Conservation (phyloP, 2,888 invertebrate species). For the Tinea trinotella region DNA sequence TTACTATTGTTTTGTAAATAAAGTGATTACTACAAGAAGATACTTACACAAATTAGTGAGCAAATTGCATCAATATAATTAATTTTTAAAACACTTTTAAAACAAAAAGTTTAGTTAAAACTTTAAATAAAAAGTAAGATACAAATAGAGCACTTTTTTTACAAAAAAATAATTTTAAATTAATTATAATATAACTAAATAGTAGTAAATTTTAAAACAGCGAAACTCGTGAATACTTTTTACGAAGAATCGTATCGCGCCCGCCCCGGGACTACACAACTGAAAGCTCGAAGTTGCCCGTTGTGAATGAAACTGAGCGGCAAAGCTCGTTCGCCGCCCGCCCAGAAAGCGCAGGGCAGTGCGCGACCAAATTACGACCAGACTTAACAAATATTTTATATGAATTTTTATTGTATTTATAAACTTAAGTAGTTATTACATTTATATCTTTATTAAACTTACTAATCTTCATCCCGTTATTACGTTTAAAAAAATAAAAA, state of each 20-base stretch:
- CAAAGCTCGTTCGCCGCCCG: conserved; percentile 1
- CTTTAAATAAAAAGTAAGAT: background rate
- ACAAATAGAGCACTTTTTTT: too few species aligned
- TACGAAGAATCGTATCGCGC: background rate
- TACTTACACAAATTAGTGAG: background rate
- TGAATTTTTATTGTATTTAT: too few species aligned
- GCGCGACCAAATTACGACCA: too few species aligned
- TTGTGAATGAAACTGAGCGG: conserved; percentile 10
- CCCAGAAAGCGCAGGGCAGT: conserved; percentile 4
- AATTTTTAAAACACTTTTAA: background rate
- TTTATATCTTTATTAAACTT: too few species aligned
- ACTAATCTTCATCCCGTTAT: too few species aligned
- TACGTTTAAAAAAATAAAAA: too few species aligned
- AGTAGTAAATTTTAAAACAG: background rate
- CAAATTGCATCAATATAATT: background rate
- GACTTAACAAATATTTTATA: too few species aligned
- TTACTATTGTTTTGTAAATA: too few species aligned
- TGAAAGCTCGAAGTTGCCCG: background rate
- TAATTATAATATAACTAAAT: background rate
- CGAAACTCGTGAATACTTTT: background rate
- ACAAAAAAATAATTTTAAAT: background rate
- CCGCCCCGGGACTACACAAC: background rate
- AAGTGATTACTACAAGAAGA: too few species aligned
- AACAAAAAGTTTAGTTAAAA: background rate
- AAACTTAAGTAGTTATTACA: too few species aligned